Evolutionary conservation across 2,888 invertebrate genomes (phyloP).

Genomic region (Acanthosepion lycidas): DNA sequence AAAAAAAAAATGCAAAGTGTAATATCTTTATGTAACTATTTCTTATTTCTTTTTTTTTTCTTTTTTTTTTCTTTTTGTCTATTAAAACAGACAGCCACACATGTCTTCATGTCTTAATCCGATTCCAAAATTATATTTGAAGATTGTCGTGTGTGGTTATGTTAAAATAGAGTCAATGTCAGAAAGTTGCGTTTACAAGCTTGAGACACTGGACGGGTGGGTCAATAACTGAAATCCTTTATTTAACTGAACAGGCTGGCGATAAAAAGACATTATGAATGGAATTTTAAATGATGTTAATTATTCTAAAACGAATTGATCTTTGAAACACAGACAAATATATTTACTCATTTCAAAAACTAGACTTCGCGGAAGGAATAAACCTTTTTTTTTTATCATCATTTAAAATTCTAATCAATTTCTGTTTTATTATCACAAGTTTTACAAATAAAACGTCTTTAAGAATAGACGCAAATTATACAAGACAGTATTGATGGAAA

Average conservation of each 20-base stretch:
- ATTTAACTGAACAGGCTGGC: not conserved
- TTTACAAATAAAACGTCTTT: not conserved
- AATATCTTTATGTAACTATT: too few relatives aligned
- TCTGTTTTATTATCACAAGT: not conserved
- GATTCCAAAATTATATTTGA: not conserved
- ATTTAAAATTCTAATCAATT: not conserved
- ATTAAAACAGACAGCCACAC: not conserved
- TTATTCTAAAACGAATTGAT: not conserved
- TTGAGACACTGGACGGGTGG: not conserved
- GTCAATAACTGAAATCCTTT: not conserved
- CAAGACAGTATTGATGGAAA: too few relatives aligned
- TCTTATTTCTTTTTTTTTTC: too few relatives aligned
- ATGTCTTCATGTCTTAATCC: not conserved
- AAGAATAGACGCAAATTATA: not conserved
- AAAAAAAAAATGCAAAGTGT: too few relatives aligned
- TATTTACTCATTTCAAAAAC: too few relatives aligned
- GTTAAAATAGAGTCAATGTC: not conserved
- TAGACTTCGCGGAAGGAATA: not conserved
- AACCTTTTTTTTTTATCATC: not conserved
- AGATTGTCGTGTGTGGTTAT: not conserved
- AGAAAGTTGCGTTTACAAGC: not conserved
- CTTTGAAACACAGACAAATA: not conserved
- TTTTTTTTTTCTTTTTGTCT: too few relatives aligned
- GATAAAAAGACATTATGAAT: not conserved
- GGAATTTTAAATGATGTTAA: not conserved